A percentile compares a stretch with the other conserved stretches of the same genome.
Conservation (phyloP, 2,888 invertebrate genomes). For the Acronicta psi region DNA sequence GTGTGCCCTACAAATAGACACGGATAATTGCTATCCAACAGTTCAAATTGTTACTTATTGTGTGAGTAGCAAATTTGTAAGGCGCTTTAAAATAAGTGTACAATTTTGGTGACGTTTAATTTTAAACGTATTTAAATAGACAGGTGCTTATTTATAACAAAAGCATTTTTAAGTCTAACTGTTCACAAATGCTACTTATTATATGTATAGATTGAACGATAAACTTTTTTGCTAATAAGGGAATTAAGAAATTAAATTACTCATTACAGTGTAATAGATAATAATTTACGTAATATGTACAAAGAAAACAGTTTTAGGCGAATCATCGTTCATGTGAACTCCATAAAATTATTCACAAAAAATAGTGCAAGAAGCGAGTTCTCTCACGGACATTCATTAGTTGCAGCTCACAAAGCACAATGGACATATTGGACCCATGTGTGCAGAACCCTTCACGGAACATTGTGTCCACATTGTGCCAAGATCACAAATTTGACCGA, state of each 20-base stretch:
- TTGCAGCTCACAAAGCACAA: constrained; percentile 74
- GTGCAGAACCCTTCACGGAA: constrained; percentile 80
- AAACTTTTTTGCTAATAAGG: not conserved
- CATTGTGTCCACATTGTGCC: constrained; percentile 75
- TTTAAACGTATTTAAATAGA: not conserved
- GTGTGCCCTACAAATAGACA: constrained; percentile 64
- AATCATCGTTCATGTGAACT: constrained; percentile 55
- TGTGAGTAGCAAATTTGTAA: constrained; percentile 17
- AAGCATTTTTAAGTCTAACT: too few species aligned
- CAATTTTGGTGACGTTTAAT: constrained; percentile 15
- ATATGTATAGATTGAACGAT: not conserved
- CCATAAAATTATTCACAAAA: constrained; percentile 48
- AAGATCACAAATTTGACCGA: constrained; percentile 76
- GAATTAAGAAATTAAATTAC: constrained; percentile 7
- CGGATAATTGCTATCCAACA: constrained; percentile 58
- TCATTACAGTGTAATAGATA: not conserved
- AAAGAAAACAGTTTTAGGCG: constrained; percentile 27
- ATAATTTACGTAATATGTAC: constrained; percentile 5
- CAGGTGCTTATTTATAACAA: too few species aligned
- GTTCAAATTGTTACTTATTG: constrained; percentile 43
- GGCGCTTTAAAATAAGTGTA: constrained; percentile 8
- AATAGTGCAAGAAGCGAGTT: constrained; percentile 59
- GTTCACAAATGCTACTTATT: constrained; percentile 3
- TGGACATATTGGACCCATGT: constrained; percentile 84
- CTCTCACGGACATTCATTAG: constrained; percentile 79